Evolutionary conservation across 2,888 invertebrate genomes (phyloP).

Genomic region (Leptopilina drosophilae): DNA sequence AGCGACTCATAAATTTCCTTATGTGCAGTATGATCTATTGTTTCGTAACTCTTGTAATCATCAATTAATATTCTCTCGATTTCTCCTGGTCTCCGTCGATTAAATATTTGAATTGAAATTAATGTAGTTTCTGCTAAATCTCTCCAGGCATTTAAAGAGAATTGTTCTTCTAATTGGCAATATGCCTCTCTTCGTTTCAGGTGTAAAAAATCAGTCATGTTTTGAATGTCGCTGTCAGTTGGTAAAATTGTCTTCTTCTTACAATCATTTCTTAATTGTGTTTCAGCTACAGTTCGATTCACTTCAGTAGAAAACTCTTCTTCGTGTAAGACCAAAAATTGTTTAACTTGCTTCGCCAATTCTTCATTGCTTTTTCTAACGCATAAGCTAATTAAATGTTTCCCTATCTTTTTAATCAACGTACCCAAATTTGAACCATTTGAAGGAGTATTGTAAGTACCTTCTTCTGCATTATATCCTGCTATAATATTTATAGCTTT

Average conservation of each 20-base stretch:
- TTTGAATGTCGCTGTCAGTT: conserved; percentile 41
- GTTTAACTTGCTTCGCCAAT: background rate
- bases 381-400: background rate
- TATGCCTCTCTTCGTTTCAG: background rate
- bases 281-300: background rate
- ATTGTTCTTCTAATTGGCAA: too few relatives aligned
- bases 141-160: too few relatives aligned
- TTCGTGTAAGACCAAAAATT: background rate
- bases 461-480: conserved; percentile 30
- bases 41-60: too few relatives aligned
- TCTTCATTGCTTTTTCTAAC: conserved; percentile 37
- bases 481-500: conserved; percentile 39
- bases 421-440: conserved; percentile 42
- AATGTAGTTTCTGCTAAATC: too few relatives aligned
- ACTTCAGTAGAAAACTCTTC: background rate
- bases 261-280: conserved; percentile 10
- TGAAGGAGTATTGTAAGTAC: conserved; percentile 33
- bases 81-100: too few relatives aligned
- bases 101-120: too few relatives aligned
- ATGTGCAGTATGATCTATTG: too few relatives aligned
- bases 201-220: conserved; percentile 35
- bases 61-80: too few relatives aligned
- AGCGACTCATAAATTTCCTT: too few relatives aligned
- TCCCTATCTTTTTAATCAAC: conserved; percentile 38
- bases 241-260: conserved; percentile 41